Conservation (phyloP, 2,113 vertebrate genomes). For the Centropus bengalensis region DNA sequence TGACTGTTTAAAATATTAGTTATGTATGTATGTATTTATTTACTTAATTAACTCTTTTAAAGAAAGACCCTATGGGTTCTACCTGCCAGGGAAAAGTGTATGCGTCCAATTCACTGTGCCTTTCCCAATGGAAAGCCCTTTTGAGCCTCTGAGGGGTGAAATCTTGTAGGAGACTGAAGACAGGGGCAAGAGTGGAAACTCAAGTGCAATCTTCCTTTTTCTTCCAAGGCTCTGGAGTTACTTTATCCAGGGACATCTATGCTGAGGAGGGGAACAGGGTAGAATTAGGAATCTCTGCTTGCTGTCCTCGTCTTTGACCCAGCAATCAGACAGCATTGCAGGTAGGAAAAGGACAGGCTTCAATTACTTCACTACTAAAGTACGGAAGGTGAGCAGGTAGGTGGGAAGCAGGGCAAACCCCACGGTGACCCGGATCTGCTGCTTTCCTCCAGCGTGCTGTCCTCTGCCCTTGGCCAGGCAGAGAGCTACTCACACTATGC, state of each 20-base stretch:
- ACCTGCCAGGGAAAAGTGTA: background rate
- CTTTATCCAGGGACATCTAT: background rate
- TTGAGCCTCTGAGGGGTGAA: fast-evolving
- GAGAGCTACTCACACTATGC: background rate
- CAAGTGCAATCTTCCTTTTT: background rate
- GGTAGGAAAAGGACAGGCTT: fast-evolving
- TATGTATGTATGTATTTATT: too few species aligned
- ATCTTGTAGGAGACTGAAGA: background rate
- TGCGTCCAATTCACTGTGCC: fast-evolving
- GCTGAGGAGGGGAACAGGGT: background rate
- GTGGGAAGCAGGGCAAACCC: background rate
- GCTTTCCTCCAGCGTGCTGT: fast-evolving
- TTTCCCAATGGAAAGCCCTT: background rate
- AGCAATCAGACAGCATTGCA: fast-evolving
- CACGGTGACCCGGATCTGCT: fast-evolving
- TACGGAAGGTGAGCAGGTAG: too few species aligned
- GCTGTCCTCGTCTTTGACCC: background rate
- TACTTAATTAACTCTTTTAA: too few species aligned
- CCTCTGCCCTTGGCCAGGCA: background rate
- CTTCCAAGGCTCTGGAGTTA: too few species aligned
- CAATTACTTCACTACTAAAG: too few species aligned
- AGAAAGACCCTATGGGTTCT: fast-evolving
- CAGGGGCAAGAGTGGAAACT: background rate
- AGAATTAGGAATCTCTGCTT: background rate
- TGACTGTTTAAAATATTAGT: too few species aligned